phyloP scores from a whole-genome alignment of 35 echinoderm and acorn worm genomes.

The Eucidaris tribuloides region DNA sequence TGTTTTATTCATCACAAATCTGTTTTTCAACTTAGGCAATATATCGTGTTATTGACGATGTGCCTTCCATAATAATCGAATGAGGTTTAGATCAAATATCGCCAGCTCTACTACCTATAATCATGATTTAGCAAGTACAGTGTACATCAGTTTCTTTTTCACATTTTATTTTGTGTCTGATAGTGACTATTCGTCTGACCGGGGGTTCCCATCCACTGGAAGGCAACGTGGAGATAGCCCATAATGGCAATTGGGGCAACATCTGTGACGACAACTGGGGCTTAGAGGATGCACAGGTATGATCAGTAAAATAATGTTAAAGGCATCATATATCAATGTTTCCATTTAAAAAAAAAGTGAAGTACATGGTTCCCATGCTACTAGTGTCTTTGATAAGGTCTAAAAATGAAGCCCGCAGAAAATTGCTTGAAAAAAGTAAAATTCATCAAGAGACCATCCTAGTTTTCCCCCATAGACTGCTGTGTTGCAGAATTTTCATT shows the following conservation, averaged over 20 bases:
- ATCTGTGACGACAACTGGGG: conserved; percentile 88
- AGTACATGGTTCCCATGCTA: too few relatives aligned
- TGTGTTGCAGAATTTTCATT: too few relatives aligned
- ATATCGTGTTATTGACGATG: not conserved
- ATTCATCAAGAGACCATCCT: too few relatives aligned
- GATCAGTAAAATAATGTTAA: too few relatives aligned
- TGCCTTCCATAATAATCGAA: not conserved
- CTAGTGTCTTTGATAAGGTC: too few relatives aligned
- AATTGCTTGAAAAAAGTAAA: too few relatives aligned
- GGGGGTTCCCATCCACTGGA: conserved; percentile 22
- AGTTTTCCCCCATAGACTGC: too few relatives aligned
- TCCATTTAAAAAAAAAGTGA: too few relatives aligned
- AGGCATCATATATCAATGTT: too few relatives aligned
- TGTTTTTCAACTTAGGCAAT: not conserved
- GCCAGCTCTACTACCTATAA: not conserved
- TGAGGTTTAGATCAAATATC: not conserved
- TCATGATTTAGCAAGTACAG: not conserved
- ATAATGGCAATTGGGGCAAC: conserved; percentile 56
- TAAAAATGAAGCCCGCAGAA: too few relatives aligned
- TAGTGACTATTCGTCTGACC: conserved; percentile 57
- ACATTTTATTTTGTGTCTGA: not conserved
- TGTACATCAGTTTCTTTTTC: not conserved
- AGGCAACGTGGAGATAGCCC: conserved; percentile 65
- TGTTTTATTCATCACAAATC: not conserved
- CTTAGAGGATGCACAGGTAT: conserved; percentile 63